A percentile compares a stretch with the other conserved stretches of the same genome.
phyloP scores from a whole-genome alignment of 1,140 invertebrate genomes.

The Zelostemma sp. region DNA sequence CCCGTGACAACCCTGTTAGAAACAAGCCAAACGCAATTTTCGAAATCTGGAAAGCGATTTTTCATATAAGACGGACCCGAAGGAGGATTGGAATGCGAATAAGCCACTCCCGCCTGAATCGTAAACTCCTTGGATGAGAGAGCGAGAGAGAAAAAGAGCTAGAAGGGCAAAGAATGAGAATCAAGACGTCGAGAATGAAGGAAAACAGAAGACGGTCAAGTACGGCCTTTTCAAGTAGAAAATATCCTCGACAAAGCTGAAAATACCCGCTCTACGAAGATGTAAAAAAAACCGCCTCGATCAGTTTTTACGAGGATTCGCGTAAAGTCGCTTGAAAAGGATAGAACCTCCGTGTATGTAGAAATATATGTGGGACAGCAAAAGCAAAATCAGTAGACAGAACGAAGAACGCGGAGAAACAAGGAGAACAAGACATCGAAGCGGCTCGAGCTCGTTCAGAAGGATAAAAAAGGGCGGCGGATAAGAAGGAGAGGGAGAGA shows the following conservation, averaged over 20 bases:
- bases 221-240: too few relatives aligned
- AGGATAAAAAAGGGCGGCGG: neutral
- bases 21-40: slow-evolving; percentile 6
- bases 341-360: too few relatives aligned
- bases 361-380: too few relatives aligned
- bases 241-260: too few relatives aligned
- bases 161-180: neutral
- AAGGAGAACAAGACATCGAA: slow-evolving; percentile 6
- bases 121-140: slow-evolving; percentile 28
- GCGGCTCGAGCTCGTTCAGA: slow-evolving; percentile 4
- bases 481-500: slow-evolving; percentile 11
- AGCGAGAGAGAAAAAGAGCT: slow-evolving; percentile 15
- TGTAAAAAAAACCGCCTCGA: too few relatives aligned
- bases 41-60: slow-evolving; percentile 21
- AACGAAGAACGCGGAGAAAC: slow-evolving; percentile 20
- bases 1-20: too few relatives aligned
- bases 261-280: too few relatives aligned
- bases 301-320: too few relatives aligned
- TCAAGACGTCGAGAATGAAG: slow-evolving; percentile 14
- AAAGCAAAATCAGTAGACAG: too few relatives aligned
- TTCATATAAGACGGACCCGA: slow-evolving; percentile 13
- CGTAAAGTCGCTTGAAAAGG: too few relatives aligned
- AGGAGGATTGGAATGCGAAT: slow-evolving; percentile 49
- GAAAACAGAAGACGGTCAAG: too few relatives aligned
- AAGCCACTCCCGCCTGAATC: slow-evolving; percentile 53